Evolutionary conservation across 2,888 invertebrate species (phyloP).

Genomic region (Acleris laterana): DNA sequence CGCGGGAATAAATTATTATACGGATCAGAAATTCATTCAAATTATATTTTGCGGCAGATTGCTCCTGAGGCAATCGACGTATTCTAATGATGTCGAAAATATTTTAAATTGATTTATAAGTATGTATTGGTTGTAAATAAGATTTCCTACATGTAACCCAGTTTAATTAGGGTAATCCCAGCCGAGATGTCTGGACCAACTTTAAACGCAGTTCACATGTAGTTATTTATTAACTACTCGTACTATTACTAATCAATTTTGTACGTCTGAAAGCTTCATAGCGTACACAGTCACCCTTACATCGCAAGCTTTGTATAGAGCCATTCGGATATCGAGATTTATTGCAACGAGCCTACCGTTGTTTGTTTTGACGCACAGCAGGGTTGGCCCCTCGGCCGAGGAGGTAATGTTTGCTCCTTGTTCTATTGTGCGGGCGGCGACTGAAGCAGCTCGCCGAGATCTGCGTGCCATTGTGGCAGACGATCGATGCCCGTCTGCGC

Average conservation of each 20-base stretch:
- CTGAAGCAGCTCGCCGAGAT: constrained; percentile 47
- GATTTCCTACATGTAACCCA: too few species aligned
- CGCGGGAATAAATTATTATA: constrained; percentile 53
- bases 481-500: constrained; percentile 66
- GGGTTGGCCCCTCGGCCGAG: constrained; percentile 1
- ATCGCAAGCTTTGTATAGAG: not conserved
- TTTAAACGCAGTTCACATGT: too few species aligned
- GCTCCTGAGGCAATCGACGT: constrained; percentile 53
- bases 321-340: constrained; percentile 11
- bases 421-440: constrained; percentile 45
- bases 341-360: constrained; percentile 10
- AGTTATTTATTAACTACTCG: too few species aligned
- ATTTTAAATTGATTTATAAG: constrained; percentile 12
- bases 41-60: constrained; percentile 62
- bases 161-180: too few species aligned
- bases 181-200: too few species aligned
- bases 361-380: constrained; percentile 14
- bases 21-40: constrained; percentile 61
- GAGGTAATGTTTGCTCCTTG: constrained; percentile 21
- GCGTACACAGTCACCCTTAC: not conserved
- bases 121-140: not conserved
- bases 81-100: constrained; percentile 43
- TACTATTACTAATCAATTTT: too few species aligned
- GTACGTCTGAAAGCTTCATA: too few species aligned
- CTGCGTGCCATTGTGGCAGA: constrained; percentile 56